These are phyloP conservation scores for Teinopalpus imperialis DNA, from an alignment of 2,888 invertebrate species.

Conservation along the genomic window DNA sequence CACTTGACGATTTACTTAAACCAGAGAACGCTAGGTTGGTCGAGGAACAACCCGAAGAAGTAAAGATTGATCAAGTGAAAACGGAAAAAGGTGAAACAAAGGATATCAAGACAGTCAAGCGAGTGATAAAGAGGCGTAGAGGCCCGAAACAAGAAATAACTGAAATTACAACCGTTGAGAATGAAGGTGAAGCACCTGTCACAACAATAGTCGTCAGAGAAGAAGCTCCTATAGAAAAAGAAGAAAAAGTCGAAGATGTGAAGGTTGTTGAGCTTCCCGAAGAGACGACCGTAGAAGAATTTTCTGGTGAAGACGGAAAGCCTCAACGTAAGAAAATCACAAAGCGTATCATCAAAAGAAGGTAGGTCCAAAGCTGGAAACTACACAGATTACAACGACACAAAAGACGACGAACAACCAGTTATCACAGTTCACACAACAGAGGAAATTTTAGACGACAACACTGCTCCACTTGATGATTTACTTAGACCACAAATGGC, in stretches of 20 bases:
- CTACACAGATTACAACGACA: too few relatives aligned
- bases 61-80: slow-evolving; percentile 33
- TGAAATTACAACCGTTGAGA: slow-evolving; percentile 29
- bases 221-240: not conserved
- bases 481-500: too few relatives aligned
- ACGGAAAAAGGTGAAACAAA: slow-evolving; percentile 34
- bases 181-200: slow-evolving; percentile 29
- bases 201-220: slow-evolving; percentile 39
- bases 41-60: slow-evolving; percentile 32
- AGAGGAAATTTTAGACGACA: too few relatives aligned
- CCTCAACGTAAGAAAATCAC: not conserved
- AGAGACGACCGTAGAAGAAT: not conserved
- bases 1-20: not conserved
- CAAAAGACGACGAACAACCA: too few relatives aligned
- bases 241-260: slow-evolving; percentile 32
- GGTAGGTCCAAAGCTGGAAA: too few relatives aligned
- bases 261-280: slow-evolving; percentile 4
- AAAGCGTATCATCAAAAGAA: not conserved
- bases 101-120: slow-evolving; percentile 43
- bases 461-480: too few relatives aligned
- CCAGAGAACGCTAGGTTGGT: slow-evolving; percentile 25
- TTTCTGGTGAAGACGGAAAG: not conserved
- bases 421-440: too few relatives aligned
- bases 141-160: too few relatives aligned
- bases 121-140: slow-evolving; percentile 36